phyloP scores from a whole-genome alignment of 2,888 invertebrate species.

The Pteria penguin region DNA sequence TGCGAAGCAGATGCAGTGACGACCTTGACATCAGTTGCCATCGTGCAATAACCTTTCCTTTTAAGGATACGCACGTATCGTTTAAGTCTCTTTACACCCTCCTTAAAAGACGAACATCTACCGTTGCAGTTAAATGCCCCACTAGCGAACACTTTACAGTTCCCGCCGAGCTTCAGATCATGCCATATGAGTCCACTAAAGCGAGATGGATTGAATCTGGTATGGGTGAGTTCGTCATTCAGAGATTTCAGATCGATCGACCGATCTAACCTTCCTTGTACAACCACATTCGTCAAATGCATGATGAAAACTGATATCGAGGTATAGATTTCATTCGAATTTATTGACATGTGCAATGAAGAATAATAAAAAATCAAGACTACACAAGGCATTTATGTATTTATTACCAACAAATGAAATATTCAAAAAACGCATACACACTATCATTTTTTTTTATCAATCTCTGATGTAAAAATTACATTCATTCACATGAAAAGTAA shows the following conservation, averaged over 20 bases:
- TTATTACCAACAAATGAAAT: neutral
- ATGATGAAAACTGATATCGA: slow-evolving; percentile 1
- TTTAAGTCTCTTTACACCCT: slow-evolving; percentile 4
- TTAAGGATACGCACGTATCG: slow-evolving; percentile 1
- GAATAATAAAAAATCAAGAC: neutral
- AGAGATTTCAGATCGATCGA: neutral
- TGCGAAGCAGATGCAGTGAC: neutral
- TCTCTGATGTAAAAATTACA: too few relatives aligned
- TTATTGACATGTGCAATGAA: slow-evolving; percentile 3
- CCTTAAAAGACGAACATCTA: neutral
- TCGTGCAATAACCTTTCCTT: neutral
- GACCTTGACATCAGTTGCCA: neutral
- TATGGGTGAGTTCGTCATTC: neutral
- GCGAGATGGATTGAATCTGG: neutral
- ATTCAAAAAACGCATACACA: neutral
- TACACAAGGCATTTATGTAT: neutral
- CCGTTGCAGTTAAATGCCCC: slow-evolving; percentile 16
- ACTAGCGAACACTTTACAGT: slow-evolving; percentile 13
- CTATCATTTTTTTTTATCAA: neutral
- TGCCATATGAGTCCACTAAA: slow-evolving; percentile 23
- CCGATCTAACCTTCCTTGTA: neutral
- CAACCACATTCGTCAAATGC: slow-evolving; percentile 13
- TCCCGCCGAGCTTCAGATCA: slow-evolving; percentile 12
- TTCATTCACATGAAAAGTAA: too few relatives aligned
- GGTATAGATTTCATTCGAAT: neutral